phyloP scores from a whole-genome alignment of 2,888 invertebrate species.

The Emesis furor region DNA sequence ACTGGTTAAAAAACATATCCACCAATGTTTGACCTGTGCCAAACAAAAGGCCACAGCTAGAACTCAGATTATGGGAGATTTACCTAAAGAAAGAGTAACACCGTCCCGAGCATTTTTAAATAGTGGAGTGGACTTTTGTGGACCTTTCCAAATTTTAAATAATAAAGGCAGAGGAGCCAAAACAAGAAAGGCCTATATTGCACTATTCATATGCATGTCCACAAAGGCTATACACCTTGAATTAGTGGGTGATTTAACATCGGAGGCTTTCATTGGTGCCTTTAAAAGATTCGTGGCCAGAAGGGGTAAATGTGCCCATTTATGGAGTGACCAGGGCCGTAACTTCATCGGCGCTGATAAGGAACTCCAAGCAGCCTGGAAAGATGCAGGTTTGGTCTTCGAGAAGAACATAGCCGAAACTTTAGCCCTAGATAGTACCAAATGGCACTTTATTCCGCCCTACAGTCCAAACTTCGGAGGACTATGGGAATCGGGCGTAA shows the following conservation, averaged over 20 bases:
- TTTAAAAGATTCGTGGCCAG: slow-evolving; percentile 25
- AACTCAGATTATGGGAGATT: not conserved
- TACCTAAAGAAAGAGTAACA: not conserved
- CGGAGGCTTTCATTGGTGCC: slow-evolving; percentile 30
- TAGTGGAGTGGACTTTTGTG: not conserved
- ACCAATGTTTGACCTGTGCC: not conserved
- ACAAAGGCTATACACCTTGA: slow-evolving; percentile 33
- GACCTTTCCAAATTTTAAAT: not conserved
- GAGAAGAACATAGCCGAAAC: not conserved
- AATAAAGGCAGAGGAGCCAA: not conserved
- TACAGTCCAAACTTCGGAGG: slow-evolving; percentile 65
- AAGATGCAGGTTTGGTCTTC: not conserved
- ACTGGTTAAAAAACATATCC: not conserved
- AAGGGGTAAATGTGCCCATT: slow-evolving; percentile 36
- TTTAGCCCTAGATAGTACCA: slow-evolving; percentile 58
- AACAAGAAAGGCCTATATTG: not conserved
- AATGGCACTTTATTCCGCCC: slow-evolving; percentile 70
- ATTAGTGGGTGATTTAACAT: slow-evolving; percentile 20
- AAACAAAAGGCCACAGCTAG: not conserved
- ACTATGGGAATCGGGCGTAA: slow-evolving; percentile 68
- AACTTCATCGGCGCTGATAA: not conserved
- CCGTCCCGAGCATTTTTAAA: not conserved
- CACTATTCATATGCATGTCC: not conserved
- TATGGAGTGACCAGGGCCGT: slow-evolving; percentile 18
- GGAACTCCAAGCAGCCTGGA: not conserved